Base-by-base conservation (phyloP, 1,140 invertebrate genomes). In the Eufriesea mexicana region DNA sequence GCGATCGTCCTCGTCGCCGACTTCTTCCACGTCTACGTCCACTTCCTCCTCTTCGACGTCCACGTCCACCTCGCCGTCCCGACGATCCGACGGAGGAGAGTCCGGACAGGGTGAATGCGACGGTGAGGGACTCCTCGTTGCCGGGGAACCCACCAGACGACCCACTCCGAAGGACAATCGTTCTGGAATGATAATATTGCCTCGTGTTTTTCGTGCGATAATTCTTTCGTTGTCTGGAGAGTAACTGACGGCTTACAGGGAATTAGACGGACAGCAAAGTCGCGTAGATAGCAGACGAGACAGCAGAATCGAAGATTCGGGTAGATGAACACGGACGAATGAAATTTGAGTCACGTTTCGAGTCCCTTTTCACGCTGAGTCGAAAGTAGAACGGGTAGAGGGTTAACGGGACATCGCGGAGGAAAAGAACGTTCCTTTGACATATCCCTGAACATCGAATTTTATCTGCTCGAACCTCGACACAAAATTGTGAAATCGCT, bases 281-380 rank as follows among this genome's bases (percentile, higher is more conserved):
- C 35, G 35, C n/a, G n/a, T n/a, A n/a, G n/a, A n/a, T n/a, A n/a
- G n/a, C n/a, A n/a, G n/a, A n/a, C n/a, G n/a, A 35, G 4, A 35
- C 35, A 4, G 35, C 35, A 35, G 35, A 35, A 35, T 35, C 35
- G 35, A 35, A 35, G 88, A 84, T 84, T 80, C 79, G 54, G 79
- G 81, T 74, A 80, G 66, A 84, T 80, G 85, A 86, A 74, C 70
- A 79, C 66, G 71, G 54, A n/a, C 73, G 86, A 93, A 92, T 92
- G 87, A 92, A 91, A 93, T 94, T 94, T 93, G 86, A 93, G 93
- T 94, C 93, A 94, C 93, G 93, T 94, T 92, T 80, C 64, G 76
- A 83, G 85, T 91, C 90, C 91, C 89, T 90, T 89, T 90, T 84
- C 82, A 28, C 57, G 64, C 67, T 64, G 80, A 74, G 75, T 59